Percentiles rank a stretch among this genome's conserved stretches.
Conservation (phyloP, 1,140 invertebrate genomes). For the Macrocentrus cingulum region DNA sequence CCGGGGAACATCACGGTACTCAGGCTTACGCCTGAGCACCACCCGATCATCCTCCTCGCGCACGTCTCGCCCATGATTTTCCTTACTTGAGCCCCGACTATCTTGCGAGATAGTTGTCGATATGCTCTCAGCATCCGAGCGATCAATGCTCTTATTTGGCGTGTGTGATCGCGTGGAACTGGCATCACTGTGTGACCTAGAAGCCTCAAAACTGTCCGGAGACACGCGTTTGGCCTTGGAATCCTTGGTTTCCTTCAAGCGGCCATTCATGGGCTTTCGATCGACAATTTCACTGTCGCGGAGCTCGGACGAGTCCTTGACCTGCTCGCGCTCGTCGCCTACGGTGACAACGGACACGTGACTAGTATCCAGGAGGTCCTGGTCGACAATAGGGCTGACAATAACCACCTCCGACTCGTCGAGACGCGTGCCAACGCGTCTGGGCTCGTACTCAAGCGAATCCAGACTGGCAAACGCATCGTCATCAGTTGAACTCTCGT, state of each 20-base stretch:
- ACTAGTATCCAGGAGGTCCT: constrained; percentile 70
- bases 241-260: constrained; percentile 23
- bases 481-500: constrained; percentile 71
- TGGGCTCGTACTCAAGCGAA: constrained; percentile 68
- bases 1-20: constrained; percentile 56
- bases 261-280: constrained; percentile 32
- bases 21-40: constrained; percentile 63
- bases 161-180: constrained; percentile 61
- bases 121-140: constrained; percentile 80
- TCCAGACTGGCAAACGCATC: constrained; percentile 72
- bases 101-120: constrained; percentile 79
- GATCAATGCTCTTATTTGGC: constrained; percentile 59
- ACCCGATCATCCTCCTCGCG: constrained; percentile 62
- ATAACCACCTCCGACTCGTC: constrained; percentile 82
- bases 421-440: constrained; percentile 63
- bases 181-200: constrained; percentile 61
- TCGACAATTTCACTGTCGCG: no score
- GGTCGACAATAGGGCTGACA: constrained; percentile 65
- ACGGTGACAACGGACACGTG: constrained; percentile 89
- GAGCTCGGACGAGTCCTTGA: constrained; percentile 71
- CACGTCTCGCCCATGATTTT: constrained; percentile 54
- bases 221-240: constrained; percentile 47
- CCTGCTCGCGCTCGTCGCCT: constrained; percentile 73
- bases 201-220: constrained; percentile 51
- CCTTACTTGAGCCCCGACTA: constrained; percentile 70